Evolutionary conservation across 2,888 invertebrate species (phyloP).

Genomic region (Diachrysia chrysitis): DNA sequence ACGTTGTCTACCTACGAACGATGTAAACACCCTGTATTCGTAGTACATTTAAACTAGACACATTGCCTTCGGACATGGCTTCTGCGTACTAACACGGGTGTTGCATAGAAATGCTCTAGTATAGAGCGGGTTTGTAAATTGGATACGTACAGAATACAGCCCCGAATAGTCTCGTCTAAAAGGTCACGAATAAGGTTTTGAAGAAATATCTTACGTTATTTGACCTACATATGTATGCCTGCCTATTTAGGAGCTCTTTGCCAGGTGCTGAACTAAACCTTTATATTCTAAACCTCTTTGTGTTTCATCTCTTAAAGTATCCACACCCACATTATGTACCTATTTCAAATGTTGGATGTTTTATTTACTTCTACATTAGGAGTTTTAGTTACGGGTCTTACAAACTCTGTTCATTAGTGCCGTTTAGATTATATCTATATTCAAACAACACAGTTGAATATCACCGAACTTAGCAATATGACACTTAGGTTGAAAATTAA

Average conservation of each 20-base stretch:
- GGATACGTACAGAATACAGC: conserved; percentile 13
- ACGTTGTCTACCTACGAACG: conserved; percentile 6
- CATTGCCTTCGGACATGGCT: conserved; percentile 35
- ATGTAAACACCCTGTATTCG: conserved; percentile 25
- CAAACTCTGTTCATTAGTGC: no score
- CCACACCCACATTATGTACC: neutral
- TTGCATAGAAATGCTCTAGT: conserved; percentile 1
- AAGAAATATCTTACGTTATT: neutral
- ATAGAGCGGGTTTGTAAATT: neutral
- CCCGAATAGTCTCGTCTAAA: neutral
- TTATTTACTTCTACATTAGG: neutral
- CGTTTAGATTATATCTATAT: no score
- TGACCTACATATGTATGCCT: neutral
- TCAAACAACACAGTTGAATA: no score
- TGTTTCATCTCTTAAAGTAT: neutral
- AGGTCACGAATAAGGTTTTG: conserved; percentile 1
- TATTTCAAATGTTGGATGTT: neutral
- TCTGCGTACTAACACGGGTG: conserved; percentile 3
- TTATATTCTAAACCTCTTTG: neutral
- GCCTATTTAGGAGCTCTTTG: neutral
- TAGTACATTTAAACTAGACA: conserved; percentile 40
- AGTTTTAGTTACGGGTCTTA: neutral
- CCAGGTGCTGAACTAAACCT: neutral
- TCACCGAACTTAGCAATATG: no score
- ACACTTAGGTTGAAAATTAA: no score